Evolutionary conservation across 1,140 invertebrate genomes (phyloP).

Genomic region (Pseudomyrmex pallidus): DNA sequence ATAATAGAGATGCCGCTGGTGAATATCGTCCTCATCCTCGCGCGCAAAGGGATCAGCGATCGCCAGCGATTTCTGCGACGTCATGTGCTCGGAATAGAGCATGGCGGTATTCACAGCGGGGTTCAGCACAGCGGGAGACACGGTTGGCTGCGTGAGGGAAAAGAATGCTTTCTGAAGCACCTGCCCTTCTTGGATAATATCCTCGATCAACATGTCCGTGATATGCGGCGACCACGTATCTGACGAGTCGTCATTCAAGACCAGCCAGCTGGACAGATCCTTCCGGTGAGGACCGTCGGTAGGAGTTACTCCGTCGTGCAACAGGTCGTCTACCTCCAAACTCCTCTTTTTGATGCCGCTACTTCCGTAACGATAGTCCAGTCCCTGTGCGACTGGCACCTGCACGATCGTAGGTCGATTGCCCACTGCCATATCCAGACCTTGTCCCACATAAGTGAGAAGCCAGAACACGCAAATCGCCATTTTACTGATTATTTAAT

Average conservation of each 20-base stretch:
- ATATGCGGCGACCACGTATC: conserved; percentile 60
- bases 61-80: conserved; percentile 17
- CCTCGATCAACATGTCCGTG: conserved; percentile 66
- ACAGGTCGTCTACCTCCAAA: conserved; percentile 69
- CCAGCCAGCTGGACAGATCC: conserved; percentile 70
- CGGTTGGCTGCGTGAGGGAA: background rate
- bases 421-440: conserved; percentile 76
- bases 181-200: conserved; percentile 67
- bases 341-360: conserved; percentile 65
- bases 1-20: background rate
- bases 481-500: conserved; percentile 71
- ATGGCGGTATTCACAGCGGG: background rate
- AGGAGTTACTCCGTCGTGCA: conserved; percentile 69
- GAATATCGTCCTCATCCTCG: conserved; percentile 31
- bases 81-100: conserved; percentile 59
- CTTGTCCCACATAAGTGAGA: conserved; percentile 78
- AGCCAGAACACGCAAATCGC: conserved; percentile 78
- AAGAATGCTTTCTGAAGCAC: conserved; percentile 66
- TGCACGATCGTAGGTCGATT: conserved; percentile 74
- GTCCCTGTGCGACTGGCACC: conserved; percentile 62
- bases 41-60: conserved; percentile 13
- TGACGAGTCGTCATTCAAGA: conserved; percentile 62
- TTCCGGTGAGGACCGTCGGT: conserved; percentile 60
- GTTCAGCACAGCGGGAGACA: conserved; percentile 67
- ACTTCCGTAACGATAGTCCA: conserved; percentile 69